These are phyloP conservation scores for Natrix natrix DNA, from an alignment of 2,797 vertebrate species.

Conservation along the genomic window DNA sequence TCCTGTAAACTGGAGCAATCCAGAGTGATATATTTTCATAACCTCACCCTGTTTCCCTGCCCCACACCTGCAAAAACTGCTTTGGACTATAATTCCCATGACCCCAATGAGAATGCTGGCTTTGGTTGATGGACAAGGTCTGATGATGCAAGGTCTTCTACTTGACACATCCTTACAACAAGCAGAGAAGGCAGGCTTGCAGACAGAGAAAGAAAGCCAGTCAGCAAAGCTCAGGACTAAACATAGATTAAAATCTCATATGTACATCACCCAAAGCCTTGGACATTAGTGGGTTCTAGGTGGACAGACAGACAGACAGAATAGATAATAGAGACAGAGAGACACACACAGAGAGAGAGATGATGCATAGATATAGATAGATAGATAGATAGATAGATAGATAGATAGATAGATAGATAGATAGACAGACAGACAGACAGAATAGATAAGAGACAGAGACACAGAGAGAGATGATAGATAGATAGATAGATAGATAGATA, in stretches of 20 bases:
- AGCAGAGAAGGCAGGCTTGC: background rate
- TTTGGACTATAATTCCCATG: background rate
- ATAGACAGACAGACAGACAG: no score
- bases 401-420: no score
- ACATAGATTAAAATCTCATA: background rate
- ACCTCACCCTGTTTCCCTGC: background rate
- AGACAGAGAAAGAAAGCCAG: background rate
- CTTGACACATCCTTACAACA: background rate
- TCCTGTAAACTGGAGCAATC: background rate
- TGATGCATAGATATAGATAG: no score
- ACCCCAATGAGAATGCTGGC: background rate
- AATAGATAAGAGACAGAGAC: no score
- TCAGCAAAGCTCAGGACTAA: background rate
- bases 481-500: no score
- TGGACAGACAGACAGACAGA: no score
- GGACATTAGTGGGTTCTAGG: no score
- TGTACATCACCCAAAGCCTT: no score
- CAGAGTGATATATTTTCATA: background rate
- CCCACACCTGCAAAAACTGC: background rate
- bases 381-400: no score
- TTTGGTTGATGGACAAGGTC: background rate
- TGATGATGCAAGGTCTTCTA: background rate
- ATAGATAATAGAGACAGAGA: no score
- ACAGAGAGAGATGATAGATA: no score
- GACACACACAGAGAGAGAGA: no score